Conservation (phyloP, 2,113 vertebrate species). For the Ornithorhynchus anatinus region DNA sequence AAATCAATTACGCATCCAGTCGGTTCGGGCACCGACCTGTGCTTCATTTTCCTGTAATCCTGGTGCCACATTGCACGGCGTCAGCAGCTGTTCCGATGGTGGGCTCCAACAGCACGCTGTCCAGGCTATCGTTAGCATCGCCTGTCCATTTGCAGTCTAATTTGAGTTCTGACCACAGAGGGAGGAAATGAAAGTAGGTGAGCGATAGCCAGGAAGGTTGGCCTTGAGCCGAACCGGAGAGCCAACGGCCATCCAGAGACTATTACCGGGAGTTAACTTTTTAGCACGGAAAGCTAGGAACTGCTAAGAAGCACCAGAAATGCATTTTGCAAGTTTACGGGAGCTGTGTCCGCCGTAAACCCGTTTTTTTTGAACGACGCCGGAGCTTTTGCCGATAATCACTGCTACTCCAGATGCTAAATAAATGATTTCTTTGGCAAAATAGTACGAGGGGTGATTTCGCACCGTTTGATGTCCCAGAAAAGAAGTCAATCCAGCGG, state of each 20-base stretch:
- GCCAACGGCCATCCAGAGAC: not conserved
- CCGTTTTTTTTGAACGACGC: constrained; percentile 34
- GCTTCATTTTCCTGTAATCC: constrained; percentile 1
- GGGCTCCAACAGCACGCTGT: not conserved
- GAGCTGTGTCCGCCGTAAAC: constrained; percentile 31
- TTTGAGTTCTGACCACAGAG: constrained; percentile 14
- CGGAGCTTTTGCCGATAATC: constrained; percentile 35
- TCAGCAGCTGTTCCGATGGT: not conserved
- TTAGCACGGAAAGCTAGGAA: constrained; percentile 26
- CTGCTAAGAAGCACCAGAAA: constrained; percentile 53
- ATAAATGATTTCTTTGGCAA: constrained; percentile 50
- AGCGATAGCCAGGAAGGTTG: constrained; percentile 3
- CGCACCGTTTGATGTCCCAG: not conserved
- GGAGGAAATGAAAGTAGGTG: not conserved
- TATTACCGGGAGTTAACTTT: not conserved
- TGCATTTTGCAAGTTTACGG: constrained; percentile 45
- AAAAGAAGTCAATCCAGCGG: too few species aligned
- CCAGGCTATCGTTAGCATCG: not conserved
- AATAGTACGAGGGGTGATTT: not conserved
- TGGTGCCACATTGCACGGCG: not conserved
- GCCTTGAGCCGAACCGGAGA: not conserved
- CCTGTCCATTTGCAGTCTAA: not conserved
- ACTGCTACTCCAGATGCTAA: constrained; percentile 38
- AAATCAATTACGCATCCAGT: not conserved
- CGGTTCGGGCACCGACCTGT: not conserved